Evolutionary conservation across 2,888 invertebrate genomes (phyloP).

Genomic region (Trisateles emortualis): DNA sequence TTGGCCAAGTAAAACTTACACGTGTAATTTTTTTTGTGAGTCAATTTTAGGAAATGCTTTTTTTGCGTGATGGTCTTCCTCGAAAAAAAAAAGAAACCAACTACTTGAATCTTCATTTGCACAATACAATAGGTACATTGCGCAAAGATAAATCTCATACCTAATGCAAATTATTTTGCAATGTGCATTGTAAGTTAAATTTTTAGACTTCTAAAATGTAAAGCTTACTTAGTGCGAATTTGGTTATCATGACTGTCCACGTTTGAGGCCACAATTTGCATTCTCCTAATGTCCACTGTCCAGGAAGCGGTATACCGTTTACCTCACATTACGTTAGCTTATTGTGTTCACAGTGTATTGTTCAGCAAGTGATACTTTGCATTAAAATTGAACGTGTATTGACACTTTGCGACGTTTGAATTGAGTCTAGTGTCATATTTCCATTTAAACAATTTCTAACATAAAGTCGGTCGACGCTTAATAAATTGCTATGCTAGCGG

Average conservation of each 20-base stretch:
- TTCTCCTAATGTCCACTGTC: conserved; percentile 62
- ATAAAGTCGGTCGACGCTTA: neutral
- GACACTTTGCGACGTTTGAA: conserved; percentile 41
- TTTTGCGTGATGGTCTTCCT: no score
- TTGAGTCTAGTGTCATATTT: conserved; percentile 15
- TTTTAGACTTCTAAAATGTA: conserved; percentile 3
- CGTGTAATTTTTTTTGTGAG: conserved; percentile 41
- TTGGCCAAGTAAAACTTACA: conserved; percentile 45
- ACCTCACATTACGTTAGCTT: conserved; percentile 75
- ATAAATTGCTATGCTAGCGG: neutral
- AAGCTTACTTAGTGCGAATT: conserved; percentile 19
- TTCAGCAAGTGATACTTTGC: conserved; percentile 64
- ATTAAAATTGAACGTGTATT: conserved; percentile 63
- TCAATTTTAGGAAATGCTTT: no score
- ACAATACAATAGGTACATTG: conserved; percentile 10
- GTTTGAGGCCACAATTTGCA: conserved; percentile 67
- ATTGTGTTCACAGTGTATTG: conserved; percentile 75
- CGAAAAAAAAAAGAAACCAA: conserved; percentile 9
- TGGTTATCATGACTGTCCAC: conserved; percentile 39
- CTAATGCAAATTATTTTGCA: conserved; percentile 20
- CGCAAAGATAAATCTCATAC: conserved; percentile 16
- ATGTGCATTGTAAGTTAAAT: conserved; percentile 18
- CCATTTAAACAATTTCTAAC: neutral
- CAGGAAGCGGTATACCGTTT: conserved; percentile 77
- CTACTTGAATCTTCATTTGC: conserved; percentile 13